These are phyloP conservation scores for Sarcoramphus papa DNA, from an alignment of 2,797 vertebrate species.

Conservation along the genomic window DNA sequence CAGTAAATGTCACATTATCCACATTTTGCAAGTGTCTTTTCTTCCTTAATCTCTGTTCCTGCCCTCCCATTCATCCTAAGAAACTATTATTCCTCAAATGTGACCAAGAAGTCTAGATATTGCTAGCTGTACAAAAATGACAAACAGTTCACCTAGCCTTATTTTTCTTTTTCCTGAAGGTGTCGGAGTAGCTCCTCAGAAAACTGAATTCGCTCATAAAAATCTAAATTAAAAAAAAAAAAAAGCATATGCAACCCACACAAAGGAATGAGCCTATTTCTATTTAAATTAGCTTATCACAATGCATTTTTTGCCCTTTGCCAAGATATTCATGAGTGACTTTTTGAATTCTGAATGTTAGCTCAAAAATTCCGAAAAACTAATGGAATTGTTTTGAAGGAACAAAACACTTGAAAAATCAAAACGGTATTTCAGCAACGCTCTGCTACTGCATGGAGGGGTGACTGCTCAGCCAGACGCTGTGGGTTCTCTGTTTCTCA, in stretches of 20 bases:
- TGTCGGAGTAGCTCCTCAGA: not conserved
- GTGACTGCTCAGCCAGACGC: not conserved
- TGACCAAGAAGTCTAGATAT: not conserved
- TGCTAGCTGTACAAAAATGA: not conserved
- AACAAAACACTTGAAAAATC: not conserved
- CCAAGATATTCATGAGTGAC: slow-evolving; percentile 14
- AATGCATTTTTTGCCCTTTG: slow-evolving; percentile 47
- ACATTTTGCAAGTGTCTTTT: not conserved
- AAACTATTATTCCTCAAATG: not conserved
- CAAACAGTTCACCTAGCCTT: not conserved
- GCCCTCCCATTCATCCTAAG: not conserved
- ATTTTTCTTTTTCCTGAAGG: not conserved
- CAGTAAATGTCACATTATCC: not conserved
- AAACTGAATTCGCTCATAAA: not conserved
- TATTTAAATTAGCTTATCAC: slow-evolving; percentile 53
- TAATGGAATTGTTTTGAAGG: not conserved
- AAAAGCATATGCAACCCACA: not conserved
- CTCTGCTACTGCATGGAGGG: not conserved
- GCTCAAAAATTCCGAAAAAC: not conserved
- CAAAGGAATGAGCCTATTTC: slow-evolving; percentile 20
- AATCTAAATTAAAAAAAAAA: not conserved
- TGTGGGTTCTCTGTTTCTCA: not conserved
- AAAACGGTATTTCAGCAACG: not conserved
- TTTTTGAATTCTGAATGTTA: slow-evolving; percentile 8
- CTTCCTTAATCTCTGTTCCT: not conserved